phyloP scores from a whole-genome alignment of 2,797 vertebrate species.

The Trichosurus vulpecula region DNA sequence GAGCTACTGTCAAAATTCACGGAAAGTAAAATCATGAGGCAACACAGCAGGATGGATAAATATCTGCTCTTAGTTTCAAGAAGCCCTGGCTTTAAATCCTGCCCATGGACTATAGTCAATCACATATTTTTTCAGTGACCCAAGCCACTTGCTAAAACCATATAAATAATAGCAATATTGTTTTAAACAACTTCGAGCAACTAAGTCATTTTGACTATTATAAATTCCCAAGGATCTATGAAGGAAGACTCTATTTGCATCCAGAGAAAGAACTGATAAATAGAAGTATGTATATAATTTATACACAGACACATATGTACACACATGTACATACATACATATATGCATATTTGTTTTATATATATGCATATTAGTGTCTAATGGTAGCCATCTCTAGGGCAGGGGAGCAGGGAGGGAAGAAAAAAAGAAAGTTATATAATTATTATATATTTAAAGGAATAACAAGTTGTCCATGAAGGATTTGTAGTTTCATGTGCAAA shows the following conservation, averaged over 20 bases:
- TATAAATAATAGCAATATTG: background rate
- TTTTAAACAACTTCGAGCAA: background rate
- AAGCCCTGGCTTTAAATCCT: background rate
- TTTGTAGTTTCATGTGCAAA: background rate
- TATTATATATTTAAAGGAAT: background rate
- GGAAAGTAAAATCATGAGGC: background rate
- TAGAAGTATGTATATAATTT: background rate
- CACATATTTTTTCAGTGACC: background rate
- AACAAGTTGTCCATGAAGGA: background rate
- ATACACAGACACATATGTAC: too few relatives aligned
- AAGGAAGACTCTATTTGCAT: background rate
- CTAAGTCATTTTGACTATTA: background rate
- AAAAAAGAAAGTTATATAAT: background rate
- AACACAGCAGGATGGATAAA: background rate
- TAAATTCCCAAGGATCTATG: background rate
- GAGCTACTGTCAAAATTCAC: background rate
- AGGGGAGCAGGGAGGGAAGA: background rate
- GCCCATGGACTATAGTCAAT: background rate
- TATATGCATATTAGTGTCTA: background rate
- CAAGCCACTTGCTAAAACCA: background rate
- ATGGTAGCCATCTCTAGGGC: background rate
- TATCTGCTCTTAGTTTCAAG: background rate
- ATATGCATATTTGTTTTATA: too few relatives aligned
- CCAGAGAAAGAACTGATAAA: background rate
- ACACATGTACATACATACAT: too few relatives aligned